These are phyloP conservation scores for Catharus fuscescens DNA, from an alignment of 2,113 vertebrate species.

Conservation along the genomic window DNA sequence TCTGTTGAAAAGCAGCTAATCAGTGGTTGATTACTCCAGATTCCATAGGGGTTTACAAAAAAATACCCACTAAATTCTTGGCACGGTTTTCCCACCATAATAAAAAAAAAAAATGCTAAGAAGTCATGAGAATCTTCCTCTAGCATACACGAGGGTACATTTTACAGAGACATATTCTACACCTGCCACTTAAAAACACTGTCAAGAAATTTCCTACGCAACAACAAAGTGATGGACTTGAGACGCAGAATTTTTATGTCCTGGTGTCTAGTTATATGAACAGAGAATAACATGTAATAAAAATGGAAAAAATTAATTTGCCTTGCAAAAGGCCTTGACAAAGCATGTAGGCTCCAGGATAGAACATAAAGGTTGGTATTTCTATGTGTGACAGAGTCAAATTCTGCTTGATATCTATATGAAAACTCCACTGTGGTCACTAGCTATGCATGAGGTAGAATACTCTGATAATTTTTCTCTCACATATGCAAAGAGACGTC, in stretches of 20 bases:
- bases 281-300: not conserved
- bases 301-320: not conserved
- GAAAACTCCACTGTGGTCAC: not conserved
- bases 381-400: not conserved
- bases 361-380: not conserved
- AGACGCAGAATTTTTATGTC: not conserved
- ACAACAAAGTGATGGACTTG: not conserved
- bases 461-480: not conserved
- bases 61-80: not conserved
- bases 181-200: not conserved
- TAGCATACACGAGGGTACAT: not conserved
- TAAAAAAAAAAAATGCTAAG: not conserved
- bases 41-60: not conserved
- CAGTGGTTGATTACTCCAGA: not conserved
- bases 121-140: not conserved
- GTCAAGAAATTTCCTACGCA: not conserved
- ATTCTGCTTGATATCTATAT: not conserved
- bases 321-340: not conserved
- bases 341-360: not conserved
- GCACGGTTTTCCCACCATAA: not conserved
- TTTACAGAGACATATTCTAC: not conserved
- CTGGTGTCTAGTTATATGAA: not conserved
- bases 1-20: not conserved
- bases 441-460: not conserved
- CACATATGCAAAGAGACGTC: not conserved